Conservation (phyloP, 2,888 invertebrate species). For the Drosophila eohydei region DNA sequence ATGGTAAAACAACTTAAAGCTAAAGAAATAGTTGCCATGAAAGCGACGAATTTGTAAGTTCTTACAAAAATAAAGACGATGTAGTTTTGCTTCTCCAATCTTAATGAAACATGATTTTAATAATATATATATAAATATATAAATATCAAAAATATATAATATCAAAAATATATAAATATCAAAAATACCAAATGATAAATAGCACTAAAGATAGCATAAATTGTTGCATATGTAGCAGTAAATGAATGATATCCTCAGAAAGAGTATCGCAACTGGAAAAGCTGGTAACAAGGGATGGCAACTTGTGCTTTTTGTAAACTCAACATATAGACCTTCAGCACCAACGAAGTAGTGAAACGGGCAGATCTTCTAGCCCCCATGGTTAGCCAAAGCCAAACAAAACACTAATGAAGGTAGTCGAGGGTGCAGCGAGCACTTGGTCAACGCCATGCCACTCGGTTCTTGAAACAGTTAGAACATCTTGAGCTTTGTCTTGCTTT, state of each 20-base stretch:
- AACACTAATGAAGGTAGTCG: constrained; percentile 80
- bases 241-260: background rate
- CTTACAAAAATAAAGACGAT: background rate
- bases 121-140: background rate
- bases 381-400: constrained; percentile 74
- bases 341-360: constrained; percentile 18
- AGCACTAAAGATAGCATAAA: background rate
- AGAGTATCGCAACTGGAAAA: constrained; percentile 9
- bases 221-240: background rate
- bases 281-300: constrained; percentile 33
- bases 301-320: constrained; percentile 59
- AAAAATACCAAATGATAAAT: background rate
- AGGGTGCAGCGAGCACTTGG: constrained; percentile 46
- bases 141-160: background rate
- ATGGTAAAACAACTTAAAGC: constrained; percentile 26
- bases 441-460: constrained; percentile 40
- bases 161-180: background rate
- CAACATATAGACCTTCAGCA: constrained; percentile 47
- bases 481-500: constrained; percentile 53
- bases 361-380: constrained; percentile 39
- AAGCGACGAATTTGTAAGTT: background rate
- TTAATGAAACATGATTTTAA: constrained; percentile 1
- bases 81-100: background rate
- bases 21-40: background rate
- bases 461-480: constrained; percentile 37